phyloP scores from a whole-genome alignment of 2,113 vertebrate genomes.

The Falco punctatus region DNA sequence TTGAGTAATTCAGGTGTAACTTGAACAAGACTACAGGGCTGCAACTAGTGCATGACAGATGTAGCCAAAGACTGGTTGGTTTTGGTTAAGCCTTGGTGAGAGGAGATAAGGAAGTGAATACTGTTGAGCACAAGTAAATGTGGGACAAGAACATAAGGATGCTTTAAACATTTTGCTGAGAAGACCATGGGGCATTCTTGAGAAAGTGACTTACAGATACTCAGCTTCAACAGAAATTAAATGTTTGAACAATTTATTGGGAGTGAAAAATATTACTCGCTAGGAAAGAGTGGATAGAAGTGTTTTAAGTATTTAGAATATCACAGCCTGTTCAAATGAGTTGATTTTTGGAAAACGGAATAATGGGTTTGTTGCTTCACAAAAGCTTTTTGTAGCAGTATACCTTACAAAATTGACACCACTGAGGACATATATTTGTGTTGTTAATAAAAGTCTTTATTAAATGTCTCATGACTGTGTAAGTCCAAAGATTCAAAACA shows the following conservation, averaged over 20 bases:
- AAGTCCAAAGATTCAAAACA: neutral
- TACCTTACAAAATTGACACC: neutral
- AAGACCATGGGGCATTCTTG: neutral
- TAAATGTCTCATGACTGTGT: neutral
- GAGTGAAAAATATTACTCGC: neutral
- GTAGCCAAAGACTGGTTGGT: neutral
- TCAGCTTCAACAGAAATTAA: neutral
- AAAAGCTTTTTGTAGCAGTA: neutral
- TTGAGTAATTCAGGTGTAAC: neutral
- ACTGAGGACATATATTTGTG: neutral
- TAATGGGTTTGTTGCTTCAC: neutral
- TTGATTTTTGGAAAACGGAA: neutral
- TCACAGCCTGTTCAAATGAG: neutral
- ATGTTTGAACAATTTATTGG: neutral
- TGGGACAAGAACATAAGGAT: neutral
- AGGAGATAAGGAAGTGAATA: neutral
- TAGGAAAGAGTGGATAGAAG: neutral
- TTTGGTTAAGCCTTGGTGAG: neutral
- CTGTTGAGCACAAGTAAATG: neutral
- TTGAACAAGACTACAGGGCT: neutral
- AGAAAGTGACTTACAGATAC: neutral
- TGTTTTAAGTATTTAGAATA: neutral
- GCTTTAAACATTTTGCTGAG: neutral
- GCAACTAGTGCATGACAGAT: rapidly evolving
- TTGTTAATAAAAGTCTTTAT: neutral